Evolutionary conservation across 2,113 vertebrate genomes (phyloP), one percentile per base, ranked within the genome.

Genomic region (Bombycilla garrulus): DNA sequence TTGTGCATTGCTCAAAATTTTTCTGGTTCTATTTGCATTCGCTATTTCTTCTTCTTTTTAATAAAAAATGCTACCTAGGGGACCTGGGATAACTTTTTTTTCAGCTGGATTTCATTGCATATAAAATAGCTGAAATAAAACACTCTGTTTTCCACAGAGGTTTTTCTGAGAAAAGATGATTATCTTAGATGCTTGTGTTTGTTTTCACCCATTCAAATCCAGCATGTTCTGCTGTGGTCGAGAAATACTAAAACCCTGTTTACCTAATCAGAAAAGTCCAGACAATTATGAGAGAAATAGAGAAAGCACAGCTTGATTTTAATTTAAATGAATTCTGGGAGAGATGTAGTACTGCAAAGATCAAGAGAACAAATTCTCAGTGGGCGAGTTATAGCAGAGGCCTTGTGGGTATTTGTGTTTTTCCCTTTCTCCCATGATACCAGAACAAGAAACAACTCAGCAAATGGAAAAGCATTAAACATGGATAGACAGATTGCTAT

Each of bases 341-440:
- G 69, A 83, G 48, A 86, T 96, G 31, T 64, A 70, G 35, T 53
- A 38, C 56, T 88, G 71, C 81, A 80, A 90, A 90, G 82, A 95
- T 90, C 76, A 96, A 94, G 93, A 94, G 79, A 81, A 93, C 21
- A 83, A 86, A 93, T 93, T 83, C 90, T 81, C 82, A 94, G 82
- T 90, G 76, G 93, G 64, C 56, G 70, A 71, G 64, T 90, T 95
- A 70, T 26, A 88, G 44, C 35, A 86, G 71, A 78, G 35, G 31
- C 76, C 79, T 86, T 91, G 67, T 92, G 92, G 79, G 64, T 93
- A 58, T 91, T 93, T 92, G 14, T 80, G 78, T 38, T 95, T 94
- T 91, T 67, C 25, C 14, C 12, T 88, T 91, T 81, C 74, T 94
- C 74, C 76, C 85, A 66, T 4, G 20, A 77, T 58, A 90, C 42